phyloP scores from a whole-genome alignment of 2,113 vertebrate genomes.

The Odontesthes bonariensis region DNA sequence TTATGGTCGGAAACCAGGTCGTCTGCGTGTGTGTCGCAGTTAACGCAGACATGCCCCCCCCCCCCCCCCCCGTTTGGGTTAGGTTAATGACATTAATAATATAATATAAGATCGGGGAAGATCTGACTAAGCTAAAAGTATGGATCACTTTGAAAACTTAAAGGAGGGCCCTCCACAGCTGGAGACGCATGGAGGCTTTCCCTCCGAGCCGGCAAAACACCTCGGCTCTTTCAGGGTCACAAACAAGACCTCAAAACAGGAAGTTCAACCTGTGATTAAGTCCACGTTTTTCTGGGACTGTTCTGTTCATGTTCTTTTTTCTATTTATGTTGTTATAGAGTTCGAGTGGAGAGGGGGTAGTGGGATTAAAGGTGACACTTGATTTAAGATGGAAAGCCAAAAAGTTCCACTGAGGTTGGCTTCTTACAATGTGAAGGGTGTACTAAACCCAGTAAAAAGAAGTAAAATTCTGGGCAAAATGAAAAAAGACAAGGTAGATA shows the following conservation, averaged over 20 bases:
- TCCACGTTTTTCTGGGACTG: neutral
- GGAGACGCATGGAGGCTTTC: neutral
- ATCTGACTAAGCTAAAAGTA: neutral
- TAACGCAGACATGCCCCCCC: no score
- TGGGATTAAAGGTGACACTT: neutral
- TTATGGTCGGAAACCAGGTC: no score
- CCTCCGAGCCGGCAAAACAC: neutral
- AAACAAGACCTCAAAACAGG: constrained; percentile 9
- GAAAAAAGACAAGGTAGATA: no score
- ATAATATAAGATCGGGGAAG: neutral
- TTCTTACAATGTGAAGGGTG: neutral
- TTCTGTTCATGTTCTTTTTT: neutral
- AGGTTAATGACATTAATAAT: neutral
- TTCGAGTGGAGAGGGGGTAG: neutral
- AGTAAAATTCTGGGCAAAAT: neutral
- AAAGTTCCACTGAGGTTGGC: neutral
- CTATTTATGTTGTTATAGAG: neutral
- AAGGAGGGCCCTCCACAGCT: neutral
- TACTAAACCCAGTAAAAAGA: neutral
- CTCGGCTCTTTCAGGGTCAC: neutral
- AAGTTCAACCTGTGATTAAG: neutral
- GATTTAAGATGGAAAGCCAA: neutral
- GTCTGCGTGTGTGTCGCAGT: no score
- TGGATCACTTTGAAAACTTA: accelerated
- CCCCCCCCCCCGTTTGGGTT: constrained; percentile 4